Percentiles rank a stretch among this genome's conserved stretches.
These are phyloP conservation scores for Numenius phaeopus DNA, from an alignment of 2,797 vertebrate species.

Conservation along the genomic window DNA sequence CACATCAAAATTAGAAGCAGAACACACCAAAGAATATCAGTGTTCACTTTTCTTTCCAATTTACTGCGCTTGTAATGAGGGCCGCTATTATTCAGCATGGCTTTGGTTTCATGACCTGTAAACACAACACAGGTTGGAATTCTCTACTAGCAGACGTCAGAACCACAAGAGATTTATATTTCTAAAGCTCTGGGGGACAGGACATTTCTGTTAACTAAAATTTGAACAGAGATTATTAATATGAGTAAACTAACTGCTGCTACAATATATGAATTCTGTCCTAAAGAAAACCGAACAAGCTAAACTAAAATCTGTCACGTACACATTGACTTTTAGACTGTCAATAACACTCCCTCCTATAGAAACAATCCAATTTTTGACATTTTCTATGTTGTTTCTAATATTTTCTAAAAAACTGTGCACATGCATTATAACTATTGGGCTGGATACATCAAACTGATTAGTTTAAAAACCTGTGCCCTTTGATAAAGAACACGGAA, in stretches of 20 bases:
- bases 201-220: neutral
- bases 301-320: neutral
- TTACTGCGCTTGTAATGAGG: slow-evolving; percentile 92
- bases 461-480: neutral
- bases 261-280: neutral
- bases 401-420: neutral
- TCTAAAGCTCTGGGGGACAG: neutral
- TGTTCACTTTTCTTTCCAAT: slow-evolving; percentile 90
- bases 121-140: neutral
- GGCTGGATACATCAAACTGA: neutral
- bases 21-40: slow-evolving; percentile 93
- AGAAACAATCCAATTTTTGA: neutral
- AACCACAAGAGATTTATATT: neutral
- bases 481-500: neutral
- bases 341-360: neutral
- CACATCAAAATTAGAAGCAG: slow-evolving; percentile 91
- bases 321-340: neutral
- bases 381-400: neutral
- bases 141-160: neutral
- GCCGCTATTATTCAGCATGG: slow-evolving; percentile 95
- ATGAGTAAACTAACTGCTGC: neutral
- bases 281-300: neutral
- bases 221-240: neutral
- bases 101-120: slow-evolving; percentile 96
- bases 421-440: neutral